These are phyloP conservation scores for Tanypteryx hageni DNA, from an alignment of 2,888 invertebrate genomes.

Conservation along the genomic window DNA sequence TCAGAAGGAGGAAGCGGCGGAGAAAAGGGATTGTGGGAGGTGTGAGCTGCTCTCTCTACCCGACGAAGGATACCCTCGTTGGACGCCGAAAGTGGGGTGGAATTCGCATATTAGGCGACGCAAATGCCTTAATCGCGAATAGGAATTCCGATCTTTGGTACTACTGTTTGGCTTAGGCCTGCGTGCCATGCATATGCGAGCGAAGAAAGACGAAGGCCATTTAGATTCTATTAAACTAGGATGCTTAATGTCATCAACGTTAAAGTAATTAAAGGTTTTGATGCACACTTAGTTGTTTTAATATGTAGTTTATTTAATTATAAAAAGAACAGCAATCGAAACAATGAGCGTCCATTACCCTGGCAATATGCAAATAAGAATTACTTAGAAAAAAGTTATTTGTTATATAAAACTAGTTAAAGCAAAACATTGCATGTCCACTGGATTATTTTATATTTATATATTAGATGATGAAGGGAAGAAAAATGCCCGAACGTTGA, in stretches of 20 bases:
- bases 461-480: too few relatives aligned
- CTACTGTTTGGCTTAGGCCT: not conserved
- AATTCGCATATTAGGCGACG: not conserved
- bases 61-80: not conserved
- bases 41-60: not conserved
- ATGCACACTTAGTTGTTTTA: too few relatives aligned
- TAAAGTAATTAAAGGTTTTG: not conserved
- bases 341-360: too few relatives aligned
- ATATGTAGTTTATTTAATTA: too few relatives aligned
- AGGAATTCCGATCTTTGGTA: conserved; percentile 1
- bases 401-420: too few relatives aligned
- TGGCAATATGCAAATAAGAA: too few relatives aligned
- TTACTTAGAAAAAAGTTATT: too few relatives aligned
- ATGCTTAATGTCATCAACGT: not conserved
- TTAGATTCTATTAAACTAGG: not conserved
- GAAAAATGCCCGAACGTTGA: too few relatives aligned
- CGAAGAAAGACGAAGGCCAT: not conserved
- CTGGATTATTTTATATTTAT: too few relatives aligned
- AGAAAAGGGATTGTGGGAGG: not conserved
- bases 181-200: not conserved
- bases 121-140: not conserved
- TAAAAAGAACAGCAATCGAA: too few relatives aligned
- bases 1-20: not conserved
- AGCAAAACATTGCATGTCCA: too few relatives aligned
- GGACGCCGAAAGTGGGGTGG: not conserved